phyloP scores from a whole-genome alignment of 2,888 invertebrate genomes.

The Muschampia plurimacula region DNA sequence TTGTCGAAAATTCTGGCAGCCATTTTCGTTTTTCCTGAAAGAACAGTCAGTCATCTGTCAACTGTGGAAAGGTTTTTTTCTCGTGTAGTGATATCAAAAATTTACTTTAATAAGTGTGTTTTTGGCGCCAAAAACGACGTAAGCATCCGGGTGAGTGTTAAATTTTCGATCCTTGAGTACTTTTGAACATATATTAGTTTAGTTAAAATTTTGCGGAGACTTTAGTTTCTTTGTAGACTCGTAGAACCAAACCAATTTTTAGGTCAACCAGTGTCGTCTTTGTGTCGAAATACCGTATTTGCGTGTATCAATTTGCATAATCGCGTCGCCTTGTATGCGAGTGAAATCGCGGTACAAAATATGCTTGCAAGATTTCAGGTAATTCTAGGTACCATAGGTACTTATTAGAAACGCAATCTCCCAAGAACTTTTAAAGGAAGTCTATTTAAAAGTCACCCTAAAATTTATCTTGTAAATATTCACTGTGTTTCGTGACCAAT shows the following conservation, averaged over 20 bases:
- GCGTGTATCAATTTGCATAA: conserved; percentile 61
- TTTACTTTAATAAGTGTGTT: conserved; percentile 68
- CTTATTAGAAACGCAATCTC: not conserved
- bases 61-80: conserved; percentile 59
- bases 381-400: not conserved
- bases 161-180: conserved; percentile 46
- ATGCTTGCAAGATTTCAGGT: not conserved
- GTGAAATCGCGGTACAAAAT: conserved; percentile 28
- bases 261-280: conserved; percentile 77
- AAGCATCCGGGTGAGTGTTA: conserved; percentile 81
- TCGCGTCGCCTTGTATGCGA: conserved; percentile 38
- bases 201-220: conserved; percentile 51
- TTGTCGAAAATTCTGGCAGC: conserved; percentile 53
- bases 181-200: not conserved
- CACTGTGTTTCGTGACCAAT: not conserved
- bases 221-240: conserved; percentile 47
- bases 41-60: conserved; percentile 77
- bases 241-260: conserved; percentile 57
- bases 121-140: conserved; percentile 70
- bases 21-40: conserved; percentile 69
- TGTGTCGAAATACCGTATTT: conserved; percentile 59
- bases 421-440: not conserved
- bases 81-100: conserved; percentile 60
- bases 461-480: not conserved
- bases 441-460: not conserved